phyloP scores from a whole-genome alignment of 2,888 invertebrate genomes.

The Chydorus sphaericus region DNA sequence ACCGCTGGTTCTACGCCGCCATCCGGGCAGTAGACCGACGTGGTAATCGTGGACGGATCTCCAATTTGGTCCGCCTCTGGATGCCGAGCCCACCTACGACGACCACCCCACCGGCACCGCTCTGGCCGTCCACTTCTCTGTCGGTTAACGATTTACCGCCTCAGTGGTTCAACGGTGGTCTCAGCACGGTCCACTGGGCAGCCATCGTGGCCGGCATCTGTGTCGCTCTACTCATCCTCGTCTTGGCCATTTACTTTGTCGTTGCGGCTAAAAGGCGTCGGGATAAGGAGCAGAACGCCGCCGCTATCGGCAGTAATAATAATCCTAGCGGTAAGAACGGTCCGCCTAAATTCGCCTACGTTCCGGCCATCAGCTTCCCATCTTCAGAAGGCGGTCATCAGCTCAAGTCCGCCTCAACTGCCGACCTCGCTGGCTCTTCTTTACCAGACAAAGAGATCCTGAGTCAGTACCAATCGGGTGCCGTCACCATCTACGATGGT shows the following conservation, averaged over 20 bases:
- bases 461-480: not conserved
- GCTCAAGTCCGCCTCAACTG: not conserved
- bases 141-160: conserved; percentile 2
- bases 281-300: conserved; percentile 6
- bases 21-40: conserved; percentile 35
- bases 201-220: conserved; percentile 18
- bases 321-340: not conserved
- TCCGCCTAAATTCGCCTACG: conserved; percentile 14
- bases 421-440: not conserved
- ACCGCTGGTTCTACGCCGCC: conserved; percentile 38
- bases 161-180: conserved; percentile 9
- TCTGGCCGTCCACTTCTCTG: not conserved
- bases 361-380: conserved; percentile 2
- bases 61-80: conserved; percentile 39
- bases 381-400: not conserved
- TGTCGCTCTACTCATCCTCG: conserved; percentile 16
- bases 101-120: conserved; percentile 19
- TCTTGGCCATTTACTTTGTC: conserved; percentile 14
- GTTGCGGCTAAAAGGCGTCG: conserved; percentile 2
- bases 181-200: conserved; percentile 16
- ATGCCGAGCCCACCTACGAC: conserved; percentile 38
- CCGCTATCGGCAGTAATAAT: not conserved
- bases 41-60: conserved; percentile 30
- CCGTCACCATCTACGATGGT: not conserved
- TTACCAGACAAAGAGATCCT: not conserved